Evolutionary conservation across 2,797 vertebrate genomes (phyloP), one percentile per base, ranked within the genome.

Genomic region (Acanthurus lineatus): DNA sequence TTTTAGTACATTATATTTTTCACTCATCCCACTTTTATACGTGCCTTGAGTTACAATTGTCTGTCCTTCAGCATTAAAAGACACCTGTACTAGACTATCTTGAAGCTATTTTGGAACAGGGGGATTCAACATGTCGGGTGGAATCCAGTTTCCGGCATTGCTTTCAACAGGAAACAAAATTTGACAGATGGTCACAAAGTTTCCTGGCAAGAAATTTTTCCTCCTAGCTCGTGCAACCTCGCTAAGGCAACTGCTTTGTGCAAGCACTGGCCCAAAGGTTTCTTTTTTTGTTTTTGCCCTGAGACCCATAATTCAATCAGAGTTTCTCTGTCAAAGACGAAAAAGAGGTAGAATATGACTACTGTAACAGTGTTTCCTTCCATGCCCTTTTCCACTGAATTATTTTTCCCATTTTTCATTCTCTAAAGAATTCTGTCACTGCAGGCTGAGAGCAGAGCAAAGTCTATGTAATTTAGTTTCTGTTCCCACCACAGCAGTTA

Each of bases 331-430:
- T 75, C 49, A 82, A 70, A 79, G 59, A 68, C 8, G 0, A 20
- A 75, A 75, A 32, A 28, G n/a, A 58, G 25, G 28, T 17, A 69
- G 45, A 60, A 3, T 45, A 47, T 53, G 54, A 62, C 67, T 81
- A 22, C 42, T 12, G 1, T 81, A 59, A 79, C 32, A 61, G 54
- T 5, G 22, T 74, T 77, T 71, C 58, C 53, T 40, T 57, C 22
- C 28, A 16, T 64, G 60, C 47, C 19, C 68, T 67, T 73, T 69
- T 42, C 54, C 44, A 20, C 35, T 58, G 47, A 48, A 69, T 79
- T 73, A 70, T 82, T 82, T 74, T 75, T 63, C 19, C 32, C 32
- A 71, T 71, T 54, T 64, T 25, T 74, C 58, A 47, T 69, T 79
- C 40, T 74, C 16, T 52, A 68, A 77, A 75, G 17, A 67, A 42